Percentiles rank a stretch among this genome's conserved stretches.
These are phyloP conservation scores for Phthorimaea operculella DNA, from an alignment of 1,140 invertebrate genomes.

Conservation along the genomic window DNA sequence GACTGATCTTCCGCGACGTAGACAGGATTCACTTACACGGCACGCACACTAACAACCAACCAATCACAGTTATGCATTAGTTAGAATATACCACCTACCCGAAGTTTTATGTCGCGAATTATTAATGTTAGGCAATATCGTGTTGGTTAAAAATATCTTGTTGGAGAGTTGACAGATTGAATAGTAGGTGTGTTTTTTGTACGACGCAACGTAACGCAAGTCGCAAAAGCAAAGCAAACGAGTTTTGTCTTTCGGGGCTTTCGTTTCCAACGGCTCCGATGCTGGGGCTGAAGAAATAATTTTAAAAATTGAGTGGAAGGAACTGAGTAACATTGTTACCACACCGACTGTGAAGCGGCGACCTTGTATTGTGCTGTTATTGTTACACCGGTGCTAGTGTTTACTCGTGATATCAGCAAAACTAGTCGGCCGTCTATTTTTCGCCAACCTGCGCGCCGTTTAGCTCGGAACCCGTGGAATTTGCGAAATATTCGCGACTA, in stretches of 20 bases:
- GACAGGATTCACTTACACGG: too few species aligned
- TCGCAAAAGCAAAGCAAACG: slow-evolving; percentile 18
- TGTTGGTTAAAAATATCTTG: too few species aligned
- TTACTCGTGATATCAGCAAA: slow-evolving; percentile 42
- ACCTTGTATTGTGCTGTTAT: slow-evolving; percentile 44
- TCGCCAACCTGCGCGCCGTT: slow-evolving; percentile 23
- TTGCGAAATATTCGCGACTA: slow-evolving; percentile 22
- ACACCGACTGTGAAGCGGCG: slow-evolving; percentile 33
- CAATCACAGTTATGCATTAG: too few species aligned
- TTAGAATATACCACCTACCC: too few species aligned
- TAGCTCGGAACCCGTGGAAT: slow-evolving; percentile 24
- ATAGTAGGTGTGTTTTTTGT: too few species aligned
- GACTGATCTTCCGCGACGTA: too few species aligned
- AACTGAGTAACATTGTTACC: slow-evolving; percentile 33
- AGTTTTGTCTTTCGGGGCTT: slow-evolving; percentile 30
- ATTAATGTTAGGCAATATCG: too few species aligned
- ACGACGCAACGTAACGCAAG: too few species aligned
- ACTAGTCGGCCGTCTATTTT: slow-evolving; percentile 21
- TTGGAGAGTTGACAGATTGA: too few species aligned
- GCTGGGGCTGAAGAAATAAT: slow-evolving; percentile 21
- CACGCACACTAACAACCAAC: too few species aligned
- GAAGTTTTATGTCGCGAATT: too few species aligned
- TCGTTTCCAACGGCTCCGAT: slow-evolving; percentile 34
- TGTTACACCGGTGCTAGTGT: slow-evolving; percentile 51
- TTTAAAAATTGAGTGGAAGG: slow-evolving; percentile 32